Base-by-base conservation (phyloP, 64 coral and sea anemone species). In the Montipora capricornis region DNA sequence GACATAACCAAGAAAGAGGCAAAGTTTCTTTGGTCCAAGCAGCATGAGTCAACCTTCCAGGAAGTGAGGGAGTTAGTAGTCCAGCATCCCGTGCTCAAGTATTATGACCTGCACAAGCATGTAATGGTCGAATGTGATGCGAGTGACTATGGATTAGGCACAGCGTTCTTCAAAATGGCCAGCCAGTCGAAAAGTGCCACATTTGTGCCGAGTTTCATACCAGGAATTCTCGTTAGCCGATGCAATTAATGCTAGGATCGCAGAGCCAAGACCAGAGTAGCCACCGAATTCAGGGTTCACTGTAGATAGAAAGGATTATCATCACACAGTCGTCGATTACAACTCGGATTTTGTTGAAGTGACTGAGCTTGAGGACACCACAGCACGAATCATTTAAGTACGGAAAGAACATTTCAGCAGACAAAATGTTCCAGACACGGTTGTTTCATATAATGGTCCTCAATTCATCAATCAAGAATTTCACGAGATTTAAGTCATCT, bases 301-400 rank as follows among this genome's bases (percentile, higher is more conserved):
- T 22, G 22, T 22, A 22, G 22, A 22, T 22, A 48, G 89, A 22
- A 75, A 95, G 89, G 89, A 20, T 49, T 87, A 22, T 22, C 22
- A 55, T 60, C 17, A 80, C 49, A 89, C 77, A 91, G 67, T 73
- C 78, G 80, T 87, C 19, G 93, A 95, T 29, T 92, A 95, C 20
- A 87, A 87, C 51, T 95, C 94, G 76, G 94, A 92, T 75, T 95
- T 92, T 45, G 22, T 50, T 44, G 92, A 93, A 93, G 84, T 88
- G 12, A 71, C 6, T 68, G 62, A 52, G 20, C 49, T 93, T 17
- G 53, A 83, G 44, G 24, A 78, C 24, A 76, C 70, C 29, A 89
- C 62, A n/a, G 70, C 85, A 10, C 37, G 69, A 19, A 87, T 94
- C 10, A 94, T 94, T 76, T 49, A 89, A 58, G 93, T 76, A 1